phyloP scores from a whole-genome alignment of 2,797 vertebrate species.

The Sebastes dallii region DNA sequence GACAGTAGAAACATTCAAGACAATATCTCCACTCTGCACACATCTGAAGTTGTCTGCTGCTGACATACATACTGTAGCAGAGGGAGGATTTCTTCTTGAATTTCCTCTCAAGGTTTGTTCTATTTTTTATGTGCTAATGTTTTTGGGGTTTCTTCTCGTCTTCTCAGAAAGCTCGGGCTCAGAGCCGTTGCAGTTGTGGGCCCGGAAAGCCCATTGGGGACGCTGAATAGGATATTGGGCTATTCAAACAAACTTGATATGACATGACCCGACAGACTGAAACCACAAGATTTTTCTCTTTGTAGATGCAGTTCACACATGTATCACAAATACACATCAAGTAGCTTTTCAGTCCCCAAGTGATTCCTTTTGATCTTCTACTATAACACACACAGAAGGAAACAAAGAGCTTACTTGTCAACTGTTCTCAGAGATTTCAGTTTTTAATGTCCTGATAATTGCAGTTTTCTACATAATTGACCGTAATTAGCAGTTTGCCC shows the following conservation, averaged over 20 bases:
- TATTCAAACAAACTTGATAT: conserved; percentile 37
- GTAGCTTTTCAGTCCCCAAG: not conserved
- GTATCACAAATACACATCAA: conserved; percentile 26
- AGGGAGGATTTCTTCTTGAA: not conserved
- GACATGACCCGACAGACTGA: conserved; percentile 37
- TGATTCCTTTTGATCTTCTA: conserved; percentile 17
- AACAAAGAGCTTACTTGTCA: not conserved
- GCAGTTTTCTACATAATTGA: not conserved
- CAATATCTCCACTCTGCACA: not conserved
- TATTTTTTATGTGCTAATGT: not conserved
- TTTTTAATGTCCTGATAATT: not conserved
- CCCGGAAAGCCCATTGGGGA: conserved; percentile 21
- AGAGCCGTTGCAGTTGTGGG: conserved; percentile 4
- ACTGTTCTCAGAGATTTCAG: not conserved
- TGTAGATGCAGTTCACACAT: conserved; percentile 30
- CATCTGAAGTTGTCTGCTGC: not conserved
- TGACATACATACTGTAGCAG: not conserved
- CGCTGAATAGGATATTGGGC: conserved; percentile 14
- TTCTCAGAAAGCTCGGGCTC: conserved; percentile 6
- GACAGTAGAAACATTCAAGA: not conserved
- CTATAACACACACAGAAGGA: not conserved
- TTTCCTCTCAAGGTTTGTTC: conserved; percentile 3
- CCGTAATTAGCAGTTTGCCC: not conserved
- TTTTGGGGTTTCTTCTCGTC: not conserved
- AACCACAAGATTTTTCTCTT: conserved; percentile 20